phyloP scores from a whole-genome alignment of 2,113 vertebrate species.

The Cichladusa arquata region DNA sequence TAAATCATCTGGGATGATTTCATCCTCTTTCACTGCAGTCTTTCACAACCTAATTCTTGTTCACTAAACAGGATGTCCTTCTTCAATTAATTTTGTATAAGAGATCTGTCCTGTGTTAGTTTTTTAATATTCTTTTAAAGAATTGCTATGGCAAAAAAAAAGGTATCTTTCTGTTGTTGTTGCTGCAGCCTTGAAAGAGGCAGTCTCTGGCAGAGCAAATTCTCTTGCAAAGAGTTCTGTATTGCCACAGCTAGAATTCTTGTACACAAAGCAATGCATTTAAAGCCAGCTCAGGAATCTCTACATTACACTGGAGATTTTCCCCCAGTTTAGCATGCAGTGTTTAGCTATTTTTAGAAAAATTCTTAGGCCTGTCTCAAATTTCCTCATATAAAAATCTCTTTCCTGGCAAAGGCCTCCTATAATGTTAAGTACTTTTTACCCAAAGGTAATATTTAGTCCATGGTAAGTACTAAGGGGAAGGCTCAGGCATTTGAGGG shows the following conservation, averaged over 20 bases:
- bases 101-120: neutral
- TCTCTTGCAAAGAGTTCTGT: neutral
- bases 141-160: neutral
- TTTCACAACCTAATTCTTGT: neutral
- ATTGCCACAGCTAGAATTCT: neutral
- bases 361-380: neutral
- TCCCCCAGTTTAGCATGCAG: neutral
- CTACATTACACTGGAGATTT: neutral
- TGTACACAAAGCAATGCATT: neutral
- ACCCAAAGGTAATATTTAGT: neutral
- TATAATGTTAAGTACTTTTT: neutral
- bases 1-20: neutral
- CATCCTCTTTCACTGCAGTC: neutral
- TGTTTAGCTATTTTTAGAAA: neutral
- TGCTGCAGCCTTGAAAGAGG: neutral
- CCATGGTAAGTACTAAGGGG: neutral
- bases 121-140: neutral
- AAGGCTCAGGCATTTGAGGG: neutral
- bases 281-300: neutral
- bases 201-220: neutral
- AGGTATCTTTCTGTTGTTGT: neutral
- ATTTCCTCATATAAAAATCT: neutral
- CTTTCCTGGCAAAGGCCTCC: neutral
- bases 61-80: neutral
- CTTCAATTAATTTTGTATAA: neutral